Evolutionary conservation across 2,797 vertebrate genomes (phyloP), one percentile per base, ranked within the genome.

Genomic region (Lithobates sylvaticus): DNA sequence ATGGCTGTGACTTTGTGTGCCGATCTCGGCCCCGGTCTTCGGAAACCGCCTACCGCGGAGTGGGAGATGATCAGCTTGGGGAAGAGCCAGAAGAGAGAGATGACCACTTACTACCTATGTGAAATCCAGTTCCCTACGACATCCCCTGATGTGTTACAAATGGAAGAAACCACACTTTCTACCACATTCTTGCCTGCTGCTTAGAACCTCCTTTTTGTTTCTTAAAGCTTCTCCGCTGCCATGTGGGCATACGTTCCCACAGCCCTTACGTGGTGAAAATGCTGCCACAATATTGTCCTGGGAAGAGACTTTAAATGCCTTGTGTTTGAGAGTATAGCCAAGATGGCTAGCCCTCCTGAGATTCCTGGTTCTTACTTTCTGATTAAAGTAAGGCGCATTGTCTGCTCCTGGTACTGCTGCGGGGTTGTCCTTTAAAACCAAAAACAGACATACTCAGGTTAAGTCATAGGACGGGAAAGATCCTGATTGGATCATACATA

Each of bases 61-160:
- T 95, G 29, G 90, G 93, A 1, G 92, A 97, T 10, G 97, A 99
- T 70, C 93, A 97, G 84, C 92, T 97, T 72, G 94, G 96, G 29
- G 98, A 99, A 67, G 96, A 97, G 84, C 96, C 95, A 0, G 98
- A 99, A 89, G 98, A 99, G 91, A 93, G 97, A 88, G 98, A 99
- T 67, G 98, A 99, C 91, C 97, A 99, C 90, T 93, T 99, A 89
- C 93, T 99, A 86, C 97, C 98, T 2, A 99, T 99, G 98, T 99
- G 18, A 76, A 32, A 21, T 50, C 1, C 3, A 54, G 6, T 16
- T 29, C n/a, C 39, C 50, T 29, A 32, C 61, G 18, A 58, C 61
- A 32, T 73, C 26, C 47, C n/a, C 26, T 26, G 16, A 44, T 74
- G 67, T 13, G 34, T 81, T 76, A 26, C 27, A 34, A 65, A 18